Conservation (phyloP, 2,888 invertebrate genomes). For the Tetanocera ferruginea region DNA sequence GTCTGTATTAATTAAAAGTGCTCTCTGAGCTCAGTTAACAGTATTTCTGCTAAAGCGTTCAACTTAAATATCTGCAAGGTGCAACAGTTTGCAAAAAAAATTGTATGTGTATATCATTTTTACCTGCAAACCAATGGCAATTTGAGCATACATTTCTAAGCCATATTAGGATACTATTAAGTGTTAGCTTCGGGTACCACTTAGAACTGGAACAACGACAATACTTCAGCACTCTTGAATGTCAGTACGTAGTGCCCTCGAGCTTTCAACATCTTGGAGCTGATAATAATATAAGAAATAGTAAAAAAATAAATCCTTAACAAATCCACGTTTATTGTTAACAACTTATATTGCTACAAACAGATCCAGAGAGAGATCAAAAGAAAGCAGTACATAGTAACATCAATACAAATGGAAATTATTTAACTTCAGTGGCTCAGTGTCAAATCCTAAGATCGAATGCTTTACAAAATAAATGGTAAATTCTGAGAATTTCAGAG, state of each 20-base stretch:
- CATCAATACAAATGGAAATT: not conserved
- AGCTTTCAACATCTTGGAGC: not conserved
- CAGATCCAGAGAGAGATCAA: not conserved
- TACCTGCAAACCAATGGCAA: not conserved
- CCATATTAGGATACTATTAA: not conserved
- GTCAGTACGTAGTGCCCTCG: too few relatives aligned
- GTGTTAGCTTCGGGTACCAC: too few relatives aligned
- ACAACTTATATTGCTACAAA: constrained; percentile 1
- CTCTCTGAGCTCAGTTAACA: too few relatives aligned
- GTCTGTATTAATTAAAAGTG: too few relatives aligned
- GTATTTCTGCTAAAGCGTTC: too few relatives aligned
- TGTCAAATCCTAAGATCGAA: not conserved
- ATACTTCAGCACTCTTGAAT: too few relatives aligned
- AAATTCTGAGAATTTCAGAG: constrained; percentile 18
- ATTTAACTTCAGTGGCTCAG: not conserved
- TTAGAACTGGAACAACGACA: too few relatives aligned
- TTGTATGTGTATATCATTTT: too few relatives aligned
- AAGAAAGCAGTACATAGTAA: not conserved
- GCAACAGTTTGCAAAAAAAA: too few relatives aligned
- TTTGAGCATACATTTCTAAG: not conserved
- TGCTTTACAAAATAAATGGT: not conserved
- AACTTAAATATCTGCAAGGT: too few relatives aligned
- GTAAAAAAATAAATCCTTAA: not conserved
- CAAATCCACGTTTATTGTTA: constrained; percentile 1
- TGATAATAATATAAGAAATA: not conserved